Evolutionary conservation across 2,888 invertebrate genomes (phyloP).

Genomic region (Gonocerus acuteangulatus): DNA sequence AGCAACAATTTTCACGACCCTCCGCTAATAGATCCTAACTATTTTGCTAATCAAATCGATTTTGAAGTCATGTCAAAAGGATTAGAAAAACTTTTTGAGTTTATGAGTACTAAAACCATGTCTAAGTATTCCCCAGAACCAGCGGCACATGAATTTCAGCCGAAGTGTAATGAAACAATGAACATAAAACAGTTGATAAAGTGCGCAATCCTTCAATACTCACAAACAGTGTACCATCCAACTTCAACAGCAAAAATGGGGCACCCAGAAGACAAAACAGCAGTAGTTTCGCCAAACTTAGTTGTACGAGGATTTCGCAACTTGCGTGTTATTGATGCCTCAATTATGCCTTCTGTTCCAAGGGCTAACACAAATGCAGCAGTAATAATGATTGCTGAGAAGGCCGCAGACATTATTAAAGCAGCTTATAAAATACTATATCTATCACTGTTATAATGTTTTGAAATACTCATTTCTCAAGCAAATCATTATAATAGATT

Average conservation of each 20-base stretch:
- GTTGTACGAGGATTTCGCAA: not conserved
- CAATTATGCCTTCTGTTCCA: conserved; percentile 3
- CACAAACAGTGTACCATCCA: not conserved
- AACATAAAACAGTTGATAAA: not conserved
- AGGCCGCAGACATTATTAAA: conserved; percentile 5
- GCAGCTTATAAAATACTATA: not conserved
- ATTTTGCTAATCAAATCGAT: not conserved
- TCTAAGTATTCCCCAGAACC: conserved; percentile 4
- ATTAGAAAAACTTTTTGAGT: conserved; percentile 7
- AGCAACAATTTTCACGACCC: not conserved
- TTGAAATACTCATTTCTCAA: not conserved
- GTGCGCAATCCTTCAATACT: not conserved
- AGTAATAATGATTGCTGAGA: conserved; percentile 7
- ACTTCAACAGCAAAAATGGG: conserved; percentile 6
- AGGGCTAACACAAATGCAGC: conserved; percentile 9
- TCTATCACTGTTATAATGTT: no score
- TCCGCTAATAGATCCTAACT: conserved; percentile 10
- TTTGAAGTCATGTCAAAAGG: not conserved
- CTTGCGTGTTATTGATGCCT: conserved; percentile 4
- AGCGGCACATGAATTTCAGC: not conserved
- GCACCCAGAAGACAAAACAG: not conserved
- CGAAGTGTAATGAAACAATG: not conserved
- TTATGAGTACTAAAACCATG: conserved; percentile 2
- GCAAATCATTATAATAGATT: not conserved
- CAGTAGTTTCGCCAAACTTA: not conserved